Base-by-base conservation (phyloP, 1,140 invertebrate genomes). In the Drosophila melanica region DNA sequence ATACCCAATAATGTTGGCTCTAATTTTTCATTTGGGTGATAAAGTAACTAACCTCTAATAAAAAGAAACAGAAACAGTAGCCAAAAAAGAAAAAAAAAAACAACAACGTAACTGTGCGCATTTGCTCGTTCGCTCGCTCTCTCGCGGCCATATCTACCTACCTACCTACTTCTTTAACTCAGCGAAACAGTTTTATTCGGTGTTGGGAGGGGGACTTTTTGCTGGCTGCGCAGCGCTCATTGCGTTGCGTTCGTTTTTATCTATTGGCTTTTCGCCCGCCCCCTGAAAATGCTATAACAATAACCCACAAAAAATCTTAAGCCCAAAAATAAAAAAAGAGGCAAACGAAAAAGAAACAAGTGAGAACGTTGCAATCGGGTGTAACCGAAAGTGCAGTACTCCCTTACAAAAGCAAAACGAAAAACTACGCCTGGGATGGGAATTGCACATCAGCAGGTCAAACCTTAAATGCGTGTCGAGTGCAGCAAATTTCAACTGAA, bases 201-300 rank as follows among this genome's bases (percentile, higher is more conserved):
- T 10, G 14, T 47, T 12, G 18, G 4, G 27, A 27, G 27, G 5
- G 27, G 27, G 39, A 35, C 62, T 65, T 7, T 63, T 37, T 48
- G 35, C 41, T 75, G 57, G 35, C 51, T 75, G 58, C 65, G 58
- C 66, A 10, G 9, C 70, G 41, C 64, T 73, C 55, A 70, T 63
- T 75, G 42, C 57, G 71, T 53, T 70, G 57, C 48, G 67, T 57
- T 50, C 58, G 44, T 14, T 70, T 69, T 58, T 70, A 68, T 73
- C 72, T 75, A 69, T 70, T 33, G 59, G 27, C 54, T 63, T 75
- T 75, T 70, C 44, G 67, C 41, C 67, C 67, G 63, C 62, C 72
- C 72, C 51, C 58, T 51, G 42, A 55, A 70, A 64, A 44, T 60
- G 51, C 44, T 41, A 27, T 18, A 20, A 69, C 51, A 50, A 64